These are phyloP conservation scores for Pseudomyrmex cubaensis DNA, from an alignment of 1,140 invertebrate genomes.

Conservation along the genomic window DNA sequence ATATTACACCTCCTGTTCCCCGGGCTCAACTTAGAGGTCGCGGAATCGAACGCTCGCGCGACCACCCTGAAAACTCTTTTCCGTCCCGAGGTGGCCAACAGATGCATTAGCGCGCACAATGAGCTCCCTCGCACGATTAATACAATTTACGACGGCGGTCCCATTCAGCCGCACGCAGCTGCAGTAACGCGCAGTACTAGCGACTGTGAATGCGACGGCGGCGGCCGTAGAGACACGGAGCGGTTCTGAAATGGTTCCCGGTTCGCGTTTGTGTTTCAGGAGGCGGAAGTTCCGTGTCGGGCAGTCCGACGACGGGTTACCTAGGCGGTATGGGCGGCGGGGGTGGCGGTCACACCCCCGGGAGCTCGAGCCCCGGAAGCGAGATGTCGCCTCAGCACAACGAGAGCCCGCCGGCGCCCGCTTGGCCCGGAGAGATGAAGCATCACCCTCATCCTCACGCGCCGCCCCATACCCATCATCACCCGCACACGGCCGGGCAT, in stretches of 20 bases:
- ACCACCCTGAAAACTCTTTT: constrained; percentile 45
- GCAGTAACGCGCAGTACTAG: constrained; percentile 17
- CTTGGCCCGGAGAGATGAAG: constrained; percentile 90
- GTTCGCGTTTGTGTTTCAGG: constrained; percentile 74
- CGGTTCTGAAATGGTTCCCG: constrained; percentile 37
- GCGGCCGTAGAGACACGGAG: constrained; percentile 8
- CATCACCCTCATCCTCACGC: constrained; percentile 87
- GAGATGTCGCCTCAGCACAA: constrained; percentile 87
- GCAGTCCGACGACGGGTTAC: constrained; percentile 83
- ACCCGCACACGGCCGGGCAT: constrained; percentile 87
- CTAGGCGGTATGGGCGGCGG: constrained; percentile 84
- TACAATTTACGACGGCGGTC: constrained; percentile 49
- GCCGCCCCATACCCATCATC: constrained; percentile 86
- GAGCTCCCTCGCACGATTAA: constrained; percentile 47
- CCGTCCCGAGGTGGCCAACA: constrained; percentile 22
- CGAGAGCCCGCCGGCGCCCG: constrained; percentile 87
- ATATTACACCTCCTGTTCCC: not conserved
- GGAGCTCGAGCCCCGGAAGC: constrained; percentile 86
- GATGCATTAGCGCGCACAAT: constrained; percentile 56
- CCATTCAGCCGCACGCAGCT: constrained; percentile 48
- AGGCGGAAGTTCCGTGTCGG: constrained; percentile 83
- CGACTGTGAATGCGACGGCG: constrained; percentile 8
- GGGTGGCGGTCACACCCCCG: constrained; percentile 85
- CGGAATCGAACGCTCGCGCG: constrained; percentile 20
- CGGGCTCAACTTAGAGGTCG: constrained; percentile 5